Evolutionary conservation across 2,113 vertebrate species (phyloP).

Genomic region (Sphyrna mokarran): DNA sequence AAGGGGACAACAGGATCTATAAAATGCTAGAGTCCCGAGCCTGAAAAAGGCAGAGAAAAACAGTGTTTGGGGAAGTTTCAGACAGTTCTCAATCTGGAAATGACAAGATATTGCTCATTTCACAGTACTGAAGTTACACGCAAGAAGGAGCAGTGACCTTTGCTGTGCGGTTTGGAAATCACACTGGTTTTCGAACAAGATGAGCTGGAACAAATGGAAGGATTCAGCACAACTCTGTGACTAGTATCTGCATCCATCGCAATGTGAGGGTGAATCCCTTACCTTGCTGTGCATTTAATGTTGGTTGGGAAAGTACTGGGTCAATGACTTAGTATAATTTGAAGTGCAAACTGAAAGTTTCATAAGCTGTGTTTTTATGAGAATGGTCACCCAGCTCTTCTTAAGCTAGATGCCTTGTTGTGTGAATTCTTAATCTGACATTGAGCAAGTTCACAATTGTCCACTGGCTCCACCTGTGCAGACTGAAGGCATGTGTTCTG

Average conservation of each 20-base stretch:
- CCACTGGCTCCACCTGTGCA: no score
- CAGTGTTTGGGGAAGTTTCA: background rate
- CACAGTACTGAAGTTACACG: slow-evolving; percentile 7
- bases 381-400: background rate
- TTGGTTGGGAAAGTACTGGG: background rate
- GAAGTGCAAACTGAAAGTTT: background rate
- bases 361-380: background rate
- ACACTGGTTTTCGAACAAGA: background rate
- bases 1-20: background rate
- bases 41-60: background rate
- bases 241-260: background rate
- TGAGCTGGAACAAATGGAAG: background rate
- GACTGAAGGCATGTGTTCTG: background rate
- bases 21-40: background rate
- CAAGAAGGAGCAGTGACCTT: background rate
- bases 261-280: background rate
- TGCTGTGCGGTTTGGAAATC: background rate
- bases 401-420: background rate
- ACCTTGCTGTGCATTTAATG: background rate
- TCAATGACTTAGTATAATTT: background rate
- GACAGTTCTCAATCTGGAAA: background rate
- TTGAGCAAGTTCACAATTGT: background rate
- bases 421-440: background rate
- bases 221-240: background rate
- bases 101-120: background rate